Percentiles rank a stretch among this genome's conserved stretches.
phyloP scores from a whole-genome alignment of 1,140 invertebrate species.

The Cydia pomonella region DNA sequence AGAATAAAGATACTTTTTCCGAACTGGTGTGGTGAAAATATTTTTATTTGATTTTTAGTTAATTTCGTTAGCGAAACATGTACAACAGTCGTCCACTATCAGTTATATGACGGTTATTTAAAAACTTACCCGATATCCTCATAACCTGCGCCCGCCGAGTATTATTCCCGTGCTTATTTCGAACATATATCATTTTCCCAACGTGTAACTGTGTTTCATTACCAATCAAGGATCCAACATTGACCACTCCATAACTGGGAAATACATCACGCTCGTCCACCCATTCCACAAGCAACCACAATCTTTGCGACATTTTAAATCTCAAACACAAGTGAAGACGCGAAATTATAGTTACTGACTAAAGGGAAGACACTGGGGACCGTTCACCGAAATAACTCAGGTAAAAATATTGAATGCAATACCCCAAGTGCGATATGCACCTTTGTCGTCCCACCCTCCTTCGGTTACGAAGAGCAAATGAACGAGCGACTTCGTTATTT shows the following conservation, averaged over 20 bases:
- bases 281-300: conserved; percentile 64
- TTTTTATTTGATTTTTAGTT: too few relatives aligned
- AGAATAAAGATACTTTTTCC: too few relatives aligned
- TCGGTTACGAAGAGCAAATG: conserved; percentile 6
- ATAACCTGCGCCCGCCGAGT: conserved; percentile 52
- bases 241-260: conserved; percentile 55
- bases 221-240: conserved; percentile 41
- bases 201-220: conserved; percentile 45
- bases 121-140: conserved; percentile 53
- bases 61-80: too few relatives aligned
- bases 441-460: background rate
- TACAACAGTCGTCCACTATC: too few relatives aligned
- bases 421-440: conserved; percentile 4
- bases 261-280: conserved; percentile 50
- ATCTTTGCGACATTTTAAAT: conserved; percentile 39
- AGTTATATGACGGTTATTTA: conserved; percentile 34
- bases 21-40: too few relatives aligned
- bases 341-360: background rate
- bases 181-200: conserved; percentile 53
- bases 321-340: background rate
- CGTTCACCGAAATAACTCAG: background rate
- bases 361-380: background rate
- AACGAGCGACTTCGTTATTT: background rate
- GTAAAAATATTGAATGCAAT: conserved; percentile 6
- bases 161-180: conserved; percentile 41